Evolutionary conservation across 1,140 invertebrate species (phyloP).

Genomic region (Delia radicum): DNA sequence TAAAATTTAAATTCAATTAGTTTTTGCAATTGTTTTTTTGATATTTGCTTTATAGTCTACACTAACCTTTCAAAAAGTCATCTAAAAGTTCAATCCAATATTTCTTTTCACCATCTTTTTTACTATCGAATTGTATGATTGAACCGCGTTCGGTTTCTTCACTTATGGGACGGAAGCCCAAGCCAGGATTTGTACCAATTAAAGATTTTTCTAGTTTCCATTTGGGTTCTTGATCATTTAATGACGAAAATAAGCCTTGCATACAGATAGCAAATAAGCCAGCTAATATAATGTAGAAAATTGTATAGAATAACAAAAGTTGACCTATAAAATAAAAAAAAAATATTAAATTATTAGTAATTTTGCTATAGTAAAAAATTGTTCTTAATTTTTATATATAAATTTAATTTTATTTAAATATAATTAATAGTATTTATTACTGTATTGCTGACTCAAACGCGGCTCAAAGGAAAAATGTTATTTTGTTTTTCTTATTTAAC

Average conservation of each 20-base stretch:
- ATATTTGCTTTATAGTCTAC: background rate
- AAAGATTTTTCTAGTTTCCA: conserved; percentile 73
- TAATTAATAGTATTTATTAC: too few relatives aligned
- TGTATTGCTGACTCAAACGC: background rate
- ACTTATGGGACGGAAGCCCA: conserved; percentile 86
- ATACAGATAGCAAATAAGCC: conserved; percentile 81
- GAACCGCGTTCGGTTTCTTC: conserved; percentile 74
- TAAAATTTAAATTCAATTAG: background rate
- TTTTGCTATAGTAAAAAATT: background rate
- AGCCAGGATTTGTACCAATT: conserved; percentile 85
- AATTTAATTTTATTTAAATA: too few relatives aligned
- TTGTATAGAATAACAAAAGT: conserved; percentile 78
- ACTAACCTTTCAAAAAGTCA: conserved; percentile 72
- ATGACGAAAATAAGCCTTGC: conserved; percentile 72
- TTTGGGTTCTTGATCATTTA: conserved; percentile 70
- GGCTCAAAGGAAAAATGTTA: background rate
- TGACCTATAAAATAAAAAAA: conserved; percentile 58
- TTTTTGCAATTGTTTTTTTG: background rate
- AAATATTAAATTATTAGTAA: background rate
- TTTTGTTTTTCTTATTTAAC: background rate
- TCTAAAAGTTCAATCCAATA: conserved; percentile 71
- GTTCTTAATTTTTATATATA: background rate
- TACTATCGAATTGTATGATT: conserved; percentile 76
- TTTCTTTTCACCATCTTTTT: conserved; percentile 65
- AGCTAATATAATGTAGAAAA: conserved; percentile 79